Evolutionary conservation across 1,140 invertebrate species (phyloP).

Genomic region (Aphaenogaster floridana): DNA sequence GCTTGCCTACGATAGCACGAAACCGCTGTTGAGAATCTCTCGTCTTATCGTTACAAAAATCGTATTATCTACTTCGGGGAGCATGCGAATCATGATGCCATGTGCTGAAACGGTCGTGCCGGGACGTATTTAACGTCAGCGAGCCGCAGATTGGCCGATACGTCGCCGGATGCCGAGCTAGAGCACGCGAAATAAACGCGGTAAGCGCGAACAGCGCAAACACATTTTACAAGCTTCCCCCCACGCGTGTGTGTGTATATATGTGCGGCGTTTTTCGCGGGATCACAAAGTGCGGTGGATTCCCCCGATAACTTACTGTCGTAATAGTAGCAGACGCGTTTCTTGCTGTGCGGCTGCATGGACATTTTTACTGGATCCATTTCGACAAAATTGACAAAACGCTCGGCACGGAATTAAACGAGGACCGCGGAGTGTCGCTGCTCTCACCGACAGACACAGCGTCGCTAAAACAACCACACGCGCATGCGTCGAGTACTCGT

Average conservation of each 20-base stretch:
- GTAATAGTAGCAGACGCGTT: slow-evolving; percentile 99
- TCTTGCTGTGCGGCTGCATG: slow-evolving; percentile 94
- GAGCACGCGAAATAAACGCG: slow-evolving; percentile 28
- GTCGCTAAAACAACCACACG: slow-evolving; percentile 70
- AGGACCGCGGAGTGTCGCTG: slow-evolving; percentile 78
- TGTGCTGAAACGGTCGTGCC: not conserved
- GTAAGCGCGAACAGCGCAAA: slow-evolving; percentile 66
- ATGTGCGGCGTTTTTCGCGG: slow-evolving; percentile 68
- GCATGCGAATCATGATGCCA: not conserved
- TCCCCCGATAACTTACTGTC: slow-evolving; percentile 94
- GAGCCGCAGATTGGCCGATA: not conserved
- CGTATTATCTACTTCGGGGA: slow-evolving; percentile 54
- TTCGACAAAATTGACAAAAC: slow-evolving; percentile 71
- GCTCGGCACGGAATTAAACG: slow-evolving; percentile 76
- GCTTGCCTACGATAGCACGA: slow-evolving; percentile 80
- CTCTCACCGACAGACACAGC: slow-evolving; percentile 75
- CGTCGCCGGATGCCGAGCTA: not conserved
- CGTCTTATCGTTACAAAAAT: slow-evolving; percentile 79
- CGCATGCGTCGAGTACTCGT: slow-evolving; percentile 60
- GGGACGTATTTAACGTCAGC: not conserved
- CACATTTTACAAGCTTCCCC: slow-evolving; percentile 78
- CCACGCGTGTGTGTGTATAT: slow-evolving; percentile 30
- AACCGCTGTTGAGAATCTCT: slow-evolving; percentile 74
- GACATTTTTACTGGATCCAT: slow-evolving; percentile 86
- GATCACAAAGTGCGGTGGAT: slow-evolving; percentile 34